Base-by-base conservation (phyloP, 2,113 vertebrate species). In the Ia io region DNA sequence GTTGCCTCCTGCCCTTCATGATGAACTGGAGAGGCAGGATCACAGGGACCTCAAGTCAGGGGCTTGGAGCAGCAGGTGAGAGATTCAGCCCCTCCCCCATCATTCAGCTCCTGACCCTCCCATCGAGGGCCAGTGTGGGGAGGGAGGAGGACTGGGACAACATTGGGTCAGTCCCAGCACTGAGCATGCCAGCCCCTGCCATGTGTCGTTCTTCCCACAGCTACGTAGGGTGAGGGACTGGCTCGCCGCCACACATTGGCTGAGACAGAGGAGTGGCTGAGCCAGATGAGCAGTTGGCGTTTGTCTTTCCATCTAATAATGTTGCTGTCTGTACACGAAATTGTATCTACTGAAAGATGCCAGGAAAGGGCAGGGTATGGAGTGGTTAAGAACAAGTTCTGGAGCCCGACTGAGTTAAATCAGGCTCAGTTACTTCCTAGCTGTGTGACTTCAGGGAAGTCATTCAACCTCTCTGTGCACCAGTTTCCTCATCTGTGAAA, bases 111-210 rank as follows among this genome's bases (percentile, higher is more conserved):
- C 5, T n/a, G 69, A 61, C 49, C 65, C 23, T 80, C 40, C 20
- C 16, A 2, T 42, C 6, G 1, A 63, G 30, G 69, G 30, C 30
- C 30, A 32, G 59, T 1, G 0, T 13, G 13, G 7, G 37, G 30
- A 20, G 11, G 23, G 23, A 22, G 51, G 35, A 28, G 40, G 44
- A 9, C 28, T 22, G 18, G 53, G 40, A 35, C 17, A 8, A 16
- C 53, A n/a, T 6, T 18, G 5, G 30, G 17, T 8, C 71, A 25
- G 44, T 10, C 8, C 23, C 30, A 17, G 32, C 35, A 42, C n/a
- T 25, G 14, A 77, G 71, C 42, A 40, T 0, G 5, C 74, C 30
- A 65, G 63, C 63, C 63, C 32, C 25, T 18, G 56, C 74, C 7
- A 3, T 9, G 23, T 18, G 12, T 20, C 30, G 23, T 44, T 83